phyloP scores from a whole-genome alignment of 2,888 invertebrate genomes.

The Mythimna pallens region DNA sequence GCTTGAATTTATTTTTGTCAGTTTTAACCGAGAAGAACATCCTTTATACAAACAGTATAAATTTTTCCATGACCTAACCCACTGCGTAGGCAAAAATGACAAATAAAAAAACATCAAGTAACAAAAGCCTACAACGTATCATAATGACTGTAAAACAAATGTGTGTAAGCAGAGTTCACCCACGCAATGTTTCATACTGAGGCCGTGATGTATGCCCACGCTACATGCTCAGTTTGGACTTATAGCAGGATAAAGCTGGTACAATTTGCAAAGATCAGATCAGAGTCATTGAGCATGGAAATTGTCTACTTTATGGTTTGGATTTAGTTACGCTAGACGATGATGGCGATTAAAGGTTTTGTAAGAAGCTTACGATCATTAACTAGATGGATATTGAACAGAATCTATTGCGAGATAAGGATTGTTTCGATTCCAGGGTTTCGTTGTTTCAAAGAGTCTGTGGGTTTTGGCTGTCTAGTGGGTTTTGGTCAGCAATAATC shows the following conservation, averaged over 20 bases:
- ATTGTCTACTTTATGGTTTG: conserved; percentile 12
- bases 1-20: no score
- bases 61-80: conserved; percentile 20
- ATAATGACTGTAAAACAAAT: conserved; percentile 49
- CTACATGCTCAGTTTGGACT: conserved; percentile 18
- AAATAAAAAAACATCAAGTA: conserved; percentile 31
- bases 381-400: no score
- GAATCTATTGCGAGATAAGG: no score
- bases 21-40: no score
- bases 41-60: no score
- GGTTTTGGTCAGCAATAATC: no score
- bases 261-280: conserved; percentile 41
- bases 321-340: conserved; percentile 10
- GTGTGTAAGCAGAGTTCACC: conserved; percentile 42
- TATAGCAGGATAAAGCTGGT: conserved; percentile 29
- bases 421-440: no score
- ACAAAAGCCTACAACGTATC: conserved; percentile 39
- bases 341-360: conserved; percentile 15
- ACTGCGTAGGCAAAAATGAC: conserved; percentile 35
- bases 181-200: conserved; percentile 34
- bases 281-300: conserved; percentile 15
- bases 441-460: no score
- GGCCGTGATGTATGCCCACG: conserved; percentile 49
- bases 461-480: no score
- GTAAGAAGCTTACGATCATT: conserved; percentile 11